Evolutionary conservation across 2,888 invertebrate genomes (phyloP), one percentile per base, ranked within the genome.

Genomic region (Meloe dianella): DNA sequence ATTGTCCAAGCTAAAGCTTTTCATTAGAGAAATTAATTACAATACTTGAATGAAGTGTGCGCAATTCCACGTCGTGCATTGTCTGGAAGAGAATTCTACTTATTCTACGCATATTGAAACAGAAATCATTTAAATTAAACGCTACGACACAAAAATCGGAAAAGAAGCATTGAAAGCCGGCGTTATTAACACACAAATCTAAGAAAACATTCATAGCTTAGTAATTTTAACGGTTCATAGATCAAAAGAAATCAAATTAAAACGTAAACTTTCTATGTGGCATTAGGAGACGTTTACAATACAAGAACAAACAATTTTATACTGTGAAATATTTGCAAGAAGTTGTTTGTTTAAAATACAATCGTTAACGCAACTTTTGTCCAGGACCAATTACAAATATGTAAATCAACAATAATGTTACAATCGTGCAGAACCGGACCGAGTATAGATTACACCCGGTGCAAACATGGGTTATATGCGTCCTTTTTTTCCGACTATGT

Each of bases 1-100:
- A 66, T 65, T 68, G 63, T 65, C 51, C 20, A 20, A 32, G 60
- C 54, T 62, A 41, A 57, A 59, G 38, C 32, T 60, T 66, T 68
- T 65, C 71, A 67, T 65, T 71, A 68, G 64, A 5, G 67, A 51
- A 61, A 69, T 71, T 71, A 71, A 65, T 71, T 71, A 71, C 61
- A n/a, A n/a, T n/a, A n/a, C n/a, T n/a, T 68, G 63, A 71, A 67
- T 67, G 65, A 68, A 29, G 59, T 64, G 65, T 56, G 68, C 64
- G 57, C 57, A 64, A 64, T 64, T 64, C 57, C 41, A 67, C 47
- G 41, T 41, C 17, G 41, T n/a, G 5, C 10, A 41, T 41, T 38
- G 38, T 38, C 38, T n/a, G 14, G 14, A 17, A 20, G 20, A 47
- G 20, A 47, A 47, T 47, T 47, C 47, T 10, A 47, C 47, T 47